A percentile compares a stretch with the other conserved stretches of the same genome.
Evolutionary conservation across 2,888 invertebrate genomes (phyloP).

Genomic region (Cheilosia pagana): DNA sequence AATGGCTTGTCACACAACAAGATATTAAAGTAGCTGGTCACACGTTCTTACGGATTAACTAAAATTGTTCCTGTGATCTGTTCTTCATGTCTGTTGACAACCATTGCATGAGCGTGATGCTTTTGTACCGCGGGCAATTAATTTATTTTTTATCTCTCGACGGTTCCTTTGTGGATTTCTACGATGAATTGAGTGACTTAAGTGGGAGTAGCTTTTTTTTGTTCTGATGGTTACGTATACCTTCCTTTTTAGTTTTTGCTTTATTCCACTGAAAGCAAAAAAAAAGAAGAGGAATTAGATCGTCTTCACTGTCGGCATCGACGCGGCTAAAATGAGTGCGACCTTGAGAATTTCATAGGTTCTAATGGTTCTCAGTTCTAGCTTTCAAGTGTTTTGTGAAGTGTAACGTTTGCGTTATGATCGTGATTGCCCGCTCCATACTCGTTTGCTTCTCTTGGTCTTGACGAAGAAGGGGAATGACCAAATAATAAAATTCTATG

Average conservation of each 20-base stretch:
- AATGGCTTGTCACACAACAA: too few species aligned
- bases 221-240: background rate
- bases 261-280: background rate
- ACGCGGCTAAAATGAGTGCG: background rate
- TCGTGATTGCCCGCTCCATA: background rate
- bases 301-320: background rate
- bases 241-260: background rate
- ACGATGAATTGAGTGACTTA: background rate
- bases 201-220: slow-evolving; percentile 11
- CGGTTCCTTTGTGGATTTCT: slow-evolving; percentile 19
- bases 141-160: slow-evolving; percentile 15
- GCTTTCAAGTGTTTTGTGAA: background rate
- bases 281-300: slow-evolving; percentile 8
- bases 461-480: background rate
- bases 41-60: background rate
- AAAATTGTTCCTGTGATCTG: background rate
- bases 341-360: slow-evolving; percentile 11
- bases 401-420: background rate
- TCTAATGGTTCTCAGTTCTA: too few species aligned
- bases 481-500: background rate
- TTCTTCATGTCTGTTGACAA: background rate
- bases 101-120: slow-evolving; percentile 9
- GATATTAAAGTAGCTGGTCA: too few species aligned
- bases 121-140: background rate
- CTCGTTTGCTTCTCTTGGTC: too few species aligned